phyloP scores from a whole-genome alignment of 1,140 invertebrate genomes.

The Drosophila albomicans region DNA sequence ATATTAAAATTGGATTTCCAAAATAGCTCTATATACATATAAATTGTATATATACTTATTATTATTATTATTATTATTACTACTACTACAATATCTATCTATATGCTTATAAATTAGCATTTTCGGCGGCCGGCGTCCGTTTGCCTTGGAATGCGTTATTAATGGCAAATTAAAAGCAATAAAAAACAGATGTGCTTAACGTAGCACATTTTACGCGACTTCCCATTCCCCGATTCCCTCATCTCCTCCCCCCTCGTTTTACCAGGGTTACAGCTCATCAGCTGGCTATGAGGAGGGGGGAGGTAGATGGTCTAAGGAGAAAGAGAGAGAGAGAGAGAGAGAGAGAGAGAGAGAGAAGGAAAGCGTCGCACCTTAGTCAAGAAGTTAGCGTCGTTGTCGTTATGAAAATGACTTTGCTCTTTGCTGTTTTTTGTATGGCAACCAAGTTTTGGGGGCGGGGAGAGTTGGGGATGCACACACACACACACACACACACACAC shows the following conservation, averaged over 20 bases:
- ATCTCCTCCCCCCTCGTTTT: too few relatives aligned
- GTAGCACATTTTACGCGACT: conserved; percentile 75
- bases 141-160: conserved; percentile 82
- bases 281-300: conserved; percentile 5
- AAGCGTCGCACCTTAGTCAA: conserved; percentile 67
- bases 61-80: conserved; percentile 56
- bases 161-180: conserved; percentile 85
- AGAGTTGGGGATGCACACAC: not conserved
- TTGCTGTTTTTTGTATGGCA: conserved; percentile 57
- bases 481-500: conserved; percentile 21
- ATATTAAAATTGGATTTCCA: conserved; percentile 60
- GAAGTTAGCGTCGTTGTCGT: conserved; percentile 78
- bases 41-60: conserved; percentile 35
- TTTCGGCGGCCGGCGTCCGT: conserved; percentile 58
- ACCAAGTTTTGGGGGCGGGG: conserved; percentile 10
- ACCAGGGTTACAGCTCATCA: conserved; percentile 64
- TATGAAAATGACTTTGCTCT: conserved; percentile 83
- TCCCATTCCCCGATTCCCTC: not conserved
- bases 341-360: not conserved
- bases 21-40: conserved; percentile 33
- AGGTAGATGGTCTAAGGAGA: not conserved
- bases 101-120: conserved; percentile 79
- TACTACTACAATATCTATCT: conserved; percentile 48
- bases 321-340: not conserved
- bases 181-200: conserved; percentile 85